A percentile compares a stretch with the other conserved stretches of the same genome.
Conservation (phyloP, 2,113 vertebrate species). For the Gallinago media region DNA sequence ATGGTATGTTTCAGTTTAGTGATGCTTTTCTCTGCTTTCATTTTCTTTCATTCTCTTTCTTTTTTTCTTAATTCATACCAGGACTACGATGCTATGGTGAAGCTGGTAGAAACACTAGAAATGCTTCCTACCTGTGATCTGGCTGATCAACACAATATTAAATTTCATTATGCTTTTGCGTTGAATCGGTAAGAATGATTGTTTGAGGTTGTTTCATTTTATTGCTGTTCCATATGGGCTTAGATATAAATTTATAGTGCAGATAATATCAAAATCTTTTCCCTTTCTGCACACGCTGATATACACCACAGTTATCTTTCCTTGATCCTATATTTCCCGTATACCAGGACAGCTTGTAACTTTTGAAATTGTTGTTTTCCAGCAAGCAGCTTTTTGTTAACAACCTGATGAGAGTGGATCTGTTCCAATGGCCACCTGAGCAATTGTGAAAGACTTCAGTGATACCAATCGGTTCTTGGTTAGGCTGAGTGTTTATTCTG, state of each 20-base stretch:
- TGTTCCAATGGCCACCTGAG: not conserved
- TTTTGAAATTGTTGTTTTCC: not conserved
- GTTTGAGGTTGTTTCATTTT: not conserved
- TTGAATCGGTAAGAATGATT: slow-evolving; percentile 87
- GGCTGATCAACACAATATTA: slow-evolving; percentile 93
- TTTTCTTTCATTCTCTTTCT: not conserved
- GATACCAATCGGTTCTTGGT: not conserved
- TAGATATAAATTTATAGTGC: not conserved
- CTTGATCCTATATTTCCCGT: not conserved
- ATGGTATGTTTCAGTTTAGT: not conserved
- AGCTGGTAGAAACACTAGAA: slow-evolving; percentile 92
- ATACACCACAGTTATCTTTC: not conserved
- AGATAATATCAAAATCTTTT: not conserved
- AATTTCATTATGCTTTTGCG: slow-evolving; percentile 96
- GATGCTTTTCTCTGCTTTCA: slow-evolving; percentile 1
- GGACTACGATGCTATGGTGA: slow-evolving; percentile 98
- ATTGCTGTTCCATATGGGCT: not conserved
- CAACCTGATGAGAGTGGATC: not conserved
- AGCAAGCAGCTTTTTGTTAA: not conserved
- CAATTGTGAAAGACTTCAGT: not conserved
- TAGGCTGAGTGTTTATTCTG: not conserved
- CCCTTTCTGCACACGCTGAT: not conserved
- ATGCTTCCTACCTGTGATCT: slow-evolving; percentile 93
- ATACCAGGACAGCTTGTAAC: not conserved
- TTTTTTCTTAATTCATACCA: slow-evolving; percentile 54